Percentiles rank a stretch among this genome's conserved stretches.
Evolutionary conservation across 2,113 vertebrate species (phyloP).

Genomic region (Theropithecus gelada): DNA sequence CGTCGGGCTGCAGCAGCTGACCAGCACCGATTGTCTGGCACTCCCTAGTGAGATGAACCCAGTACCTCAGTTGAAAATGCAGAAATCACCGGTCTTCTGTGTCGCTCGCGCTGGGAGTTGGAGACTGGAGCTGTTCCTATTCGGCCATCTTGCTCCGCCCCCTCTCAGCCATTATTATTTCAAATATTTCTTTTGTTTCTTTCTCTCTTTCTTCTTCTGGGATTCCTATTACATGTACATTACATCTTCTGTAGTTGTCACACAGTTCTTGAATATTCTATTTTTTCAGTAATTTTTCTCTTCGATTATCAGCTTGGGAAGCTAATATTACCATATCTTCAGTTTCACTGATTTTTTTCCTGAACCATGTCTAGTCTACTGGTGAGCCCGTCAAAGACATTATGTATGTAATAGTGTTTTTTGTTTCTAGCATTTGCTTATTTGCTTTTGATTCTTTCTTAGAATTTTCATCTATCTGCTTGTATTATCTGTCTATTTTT

Average conservation of each 20-base stretch:
- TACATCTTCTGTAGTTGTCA: background rate
- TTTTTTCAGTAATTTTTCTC: background rate
- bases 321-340: background rate
- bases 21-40: too few relatives aligned
- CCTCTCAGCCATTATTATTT: background rate
- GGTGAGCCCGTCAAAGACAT: background rate
- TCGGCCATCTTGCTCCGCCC: too few relatives aligned
- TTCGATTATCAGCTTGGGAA: background rate
- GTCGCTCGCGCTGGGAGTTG: too few relatives aligned
- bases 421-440: background rate
- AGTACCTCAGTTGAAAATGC: too few relatives aligned
- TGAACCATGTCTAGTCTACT: background rate
- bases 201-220: background rate
- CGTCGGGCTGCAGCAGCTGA: too few relatives aligned
- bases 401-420: background rate
- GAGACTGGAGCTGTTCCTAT: too few relatives aligned
- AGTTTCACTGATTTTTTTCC: background rate
- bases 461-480: background rate
- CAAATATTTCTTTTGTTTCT: background rate
- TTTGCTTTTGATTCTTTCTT: slow-evolving; percentile 2
- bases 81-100: too few relatives aligned
- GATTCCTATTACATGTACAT: background rate
- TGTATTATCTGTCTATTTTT: background rate
- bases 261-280: background rate
- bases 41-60: too few relatives aligned